Evolutionary conservation across 2,888 invertebrate species (phyloP).

Genomic region (Molanna angustata): DNA sequence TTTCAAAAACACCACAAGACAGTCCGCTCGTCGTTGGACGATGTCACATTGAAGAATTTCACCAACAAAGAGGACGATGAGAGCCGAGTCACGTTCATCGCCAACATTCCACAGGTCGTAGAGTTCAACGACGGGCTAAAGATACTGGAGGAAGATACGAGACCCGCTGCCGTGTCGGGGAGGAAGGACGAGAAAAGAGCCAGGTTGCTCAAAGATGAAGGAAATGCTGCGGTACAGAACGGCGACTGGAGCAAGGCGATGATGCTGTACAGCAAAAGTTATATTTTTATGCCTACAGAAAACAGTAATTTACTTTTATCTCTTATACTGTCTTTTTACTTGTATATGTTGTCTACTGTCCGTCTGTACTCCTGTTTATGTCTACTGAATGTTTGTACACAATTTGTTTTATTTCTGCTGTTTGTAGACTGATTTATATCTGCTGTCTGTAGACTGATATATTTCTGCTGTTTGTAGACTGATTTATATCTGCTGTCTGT

Average conservation of each 20-base stretch:
- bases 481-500: no score
- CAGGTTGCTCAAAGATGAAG: conserved; percentile 64
- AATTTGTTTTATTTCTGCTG: no score
- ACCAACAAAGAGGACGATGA: conserved; percentile 59
- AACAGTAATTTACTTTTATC: no score
- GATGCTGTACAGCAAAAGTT: conserved; percentile 66
- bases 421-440: no score
- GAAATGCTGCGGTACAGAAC: conserved; percentile 69
- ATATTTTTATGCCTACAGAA: conserved; percentile 63
- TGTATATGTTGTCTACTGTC: no score
- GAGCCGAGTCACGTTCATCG: conserved; percentile 57
- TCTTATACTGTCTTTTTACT: no score
- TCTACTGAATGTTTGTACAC: no score
- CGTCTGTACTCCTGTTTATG: no score
- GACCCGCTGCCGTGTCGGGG: conserved; percentile 43
- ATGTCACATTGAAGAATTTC: conserved; percentile 62
- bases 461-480: no score
- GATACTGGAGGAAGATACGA: conserved; percentile 20
- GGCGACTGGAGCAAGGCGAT: conserved; percentile 69
- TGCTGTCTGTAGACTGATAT: no score
- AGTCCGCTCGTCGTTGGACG: conserved; percentile 54
- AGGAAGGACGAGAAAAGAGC: conserved; percentile 60
- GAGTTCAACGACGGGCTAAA: conserved; percentile 24
- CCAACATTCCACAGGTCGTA: conserved; percentile 19
- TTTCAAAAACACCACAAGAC: conserved; percentile 65